Base-by-base conservation (phyloP, 2,113 vertebrate genomes). In the Australoheros scitulus region DNA sequence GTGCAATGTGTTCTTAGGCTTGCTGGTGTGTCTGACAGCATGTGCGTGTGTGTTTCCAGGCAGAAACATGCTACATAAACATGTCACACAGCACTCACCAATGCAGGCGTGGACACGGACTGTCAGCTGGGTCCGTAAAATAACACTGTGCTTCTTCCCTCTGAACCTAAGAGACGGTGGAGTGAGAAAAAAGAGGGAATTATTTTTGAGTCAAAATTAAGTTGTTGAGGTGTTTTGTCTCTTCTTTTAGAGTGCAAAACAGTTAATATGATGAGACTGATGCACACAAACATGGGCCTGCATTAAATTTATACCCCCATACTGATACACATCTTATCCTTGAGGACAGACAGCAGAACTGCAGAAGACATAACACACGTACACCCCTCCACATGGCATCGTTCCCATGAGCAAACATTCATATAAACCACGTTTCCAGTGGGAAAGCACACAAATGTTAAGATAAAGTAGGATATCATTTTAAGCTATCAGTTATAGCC, bases 21-120 rank as follows among this genome's bases (percentile, higher is more conserved):
- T 58, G 18, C 77, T 56, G 83, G 55, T 87, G 60, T 41, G 65
- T 81, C 26, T 65, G 61, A 60, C 6, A 47, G 55, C 14, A 10
- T 61, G 52, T 58, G 18, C 8, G 17, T 82, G 55, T 68, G 87
- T 68, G 50, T 50, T 60, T 64, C 50, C 77, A 61, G 32, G 70
- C 24, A 26, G 9, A 76, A 76, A 36, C 11, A 61, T 7, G 24
- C 68, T 43, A 65, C 6, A 38, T 74, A 85, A 88, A 80, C 68
- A 79, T 61, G 72, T 90, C 43, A 60, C 11, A 18, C 24, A 41
- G 65, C 58, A 97, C 98, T 98, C 96, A 99, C 98, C 98, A 5
- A 99, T 99, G 90, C 98, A 99, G 90, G 97, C 95, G 22, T 99
- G 97, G 43, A 99, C 98, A 52, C 98, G 96, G 75, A 99, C 97